Evolutionary conservation across 2,113 vertebrate species (phyloP).

Genomic region (Myiozetetes cayanensis): DNA sequence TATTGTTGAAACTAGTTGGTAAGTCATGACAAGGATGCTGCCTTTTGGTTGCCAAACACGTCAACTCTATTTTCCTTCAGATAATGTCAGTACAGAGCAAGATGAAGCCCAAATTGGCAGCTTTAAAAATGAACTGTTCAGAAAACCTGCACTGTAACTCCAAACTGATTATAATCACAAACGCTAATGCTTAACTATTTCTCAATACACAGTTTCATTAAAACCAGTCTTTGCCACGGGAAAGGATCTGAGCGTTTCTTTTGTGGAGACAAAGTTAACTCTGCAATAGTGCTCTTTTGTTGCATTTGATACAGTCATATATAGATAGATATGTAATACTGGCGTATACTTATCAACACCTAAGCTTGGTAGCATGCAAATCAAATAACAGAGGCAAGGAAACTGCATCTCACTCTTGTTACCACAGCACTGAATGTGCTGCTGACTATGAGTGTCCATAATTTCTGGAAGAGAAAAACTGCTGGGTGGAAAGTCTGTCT

Average conservation of each 20-base stretch:
- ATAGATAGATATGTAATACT: conserved; percentile 60
- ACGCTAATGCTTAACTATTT: conserved; percentile 71
- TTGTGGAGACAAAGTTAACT: conserved; percentile 69
- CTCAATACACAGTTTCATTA: conserved; percentile 67
- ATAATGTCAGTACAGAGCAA: conserved; percentile 56
- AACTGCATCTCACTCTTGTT: conserved; percentile 2
- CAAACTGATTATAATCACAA: conserved; percentile 68
- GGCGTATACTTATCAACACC: conserved; percentile 58
- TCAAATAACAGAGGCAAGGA: conserved; percentile 59
- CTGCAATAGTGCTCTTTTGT: conserved; percentile 59
- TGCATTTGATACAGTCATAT: conserved; percentile 43
- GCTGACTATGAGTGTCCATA: conserved; percentile 35
- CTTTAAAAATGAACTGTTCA: conserved; percentile 61
- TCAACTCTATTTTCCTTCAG: conserved; percentile 28
- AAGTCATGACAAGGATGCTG: conserved; percentile 63
- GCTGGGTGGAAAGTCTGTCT: background rate
- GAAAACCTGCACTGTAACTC: conserved; percentile 64
- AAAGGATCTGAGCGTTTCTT: conserved; percentile 52
- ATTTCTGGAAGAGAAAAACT: conserved; percentile 72
- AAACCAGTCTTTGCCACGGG: conserved; percentile 68
- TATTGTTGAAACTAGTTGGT: conserved; percentile 63
- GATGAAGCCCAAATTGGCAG: conserved; percentile 59
- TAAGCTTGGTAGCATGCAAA: conserved; percentile 68
- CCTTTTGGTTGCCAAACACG: conserved; percentile 49
- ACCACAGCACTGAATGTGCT: background rate